Evolutionary conservation across 30 jellyfish, hydroid and myxozoan genomes (phyloP).

Genomic region (Aurelia coerulea): DNA sequence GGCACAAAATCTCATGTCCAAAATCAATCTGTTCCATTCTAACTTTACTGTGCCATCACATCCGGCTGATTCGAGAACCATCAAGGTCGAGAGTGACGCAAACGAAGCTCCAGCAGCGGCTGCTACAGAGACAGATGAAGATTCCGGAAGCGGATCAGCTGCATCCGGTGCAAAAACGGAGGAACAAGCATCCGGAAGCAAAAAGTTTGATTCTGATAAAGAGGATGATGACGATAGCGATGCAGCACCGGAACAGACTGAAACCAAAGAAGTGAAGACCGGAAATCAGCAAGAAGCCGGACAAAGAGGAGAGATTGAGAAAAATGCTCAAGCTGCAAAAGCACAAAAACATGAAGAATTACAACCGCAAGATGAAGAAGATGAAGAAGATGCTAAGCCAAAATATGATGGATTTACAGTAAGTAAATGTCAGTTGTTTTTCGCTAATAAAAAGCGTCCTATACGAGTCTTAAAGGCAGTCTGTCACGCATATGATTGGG

Average conservation of each 20-base stretch:
- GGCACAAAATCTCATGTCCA: conserved; percentile 31
- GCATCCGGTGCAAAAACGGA: conserved; percentile 48
- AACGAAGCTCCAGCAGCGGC: conserved; percentile 23
- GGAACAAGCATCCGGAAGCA: conserved; percentile 25
- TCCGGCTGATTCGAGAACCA: conserved; percentile 51
- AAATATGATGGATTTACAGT: conserved; percentile 73
- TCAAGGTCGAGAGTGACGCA: conserved; percentile 37
- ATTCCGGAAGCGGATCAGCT: conserved; percentile 63
- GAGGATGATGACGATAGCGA: conserved; percentile 61
- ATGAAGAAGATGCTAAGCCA: conserved; percentile 68
- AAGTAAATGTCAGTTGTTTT: not conserved
- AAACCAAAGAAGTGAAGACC: conserved; percentile 41
- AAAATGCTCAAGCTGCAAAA: conserved; percentile 9
- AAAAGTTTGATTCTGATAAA: conserved; percentile 42
- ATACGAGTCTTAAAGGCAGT: no score
- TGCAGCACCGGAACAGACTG: conserved; percentile 32
- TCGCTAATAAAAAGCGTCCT: no score
- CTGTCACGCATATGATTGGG: no score
- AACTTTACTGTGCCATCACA: conserved; percentile 39
- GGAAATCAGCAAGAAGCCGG: conserved; percentile 40
- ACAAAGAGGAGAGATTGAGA: conserved; percentile 59
- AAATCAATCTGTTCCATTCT: conserved; percentile 25
- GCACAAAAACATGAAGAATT: conserved; percentile 73
- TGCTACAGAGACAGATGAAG: conserved; percentile 45
- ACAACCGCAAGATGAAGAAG: conserved; percentile 78